These are phyloP conservation scores for Lottia scabra DNA, from an alignment of 2,888 invertebrate genomes.

Conservation along the genomic window DNA sequence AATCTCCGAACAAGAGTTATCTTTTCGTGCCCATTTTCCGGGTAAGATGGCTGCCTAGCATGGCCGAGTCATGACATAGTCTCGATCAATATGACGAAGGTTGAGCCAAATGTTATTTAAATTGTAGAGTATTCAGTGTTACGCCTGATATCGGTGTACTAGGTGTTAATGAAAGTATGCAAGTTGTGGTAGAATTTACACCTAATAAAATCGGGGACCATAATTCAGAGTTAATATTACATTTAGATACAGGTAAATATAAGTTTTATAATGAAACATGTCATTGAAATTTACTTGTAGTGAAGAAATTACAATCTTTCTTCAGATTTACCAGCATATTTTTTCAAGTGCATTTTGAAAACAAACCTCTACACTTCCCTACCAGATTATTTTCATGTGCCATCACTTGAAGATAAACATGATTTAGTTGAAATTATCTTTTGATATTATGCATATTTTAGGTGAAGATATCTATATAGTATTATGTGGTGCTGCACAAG, in stretches of 20 bases:
- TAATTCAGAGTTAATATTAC: slow-evolving; percentile 55
- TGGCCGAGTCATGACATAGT: too few species aligned
- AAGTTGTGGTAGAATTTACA: slow-evolving; percentile 65
- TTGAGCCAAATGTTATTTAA: neutral
- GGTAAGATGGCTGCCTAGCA: too few species aligned
- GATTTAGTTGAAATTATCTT: neutral
- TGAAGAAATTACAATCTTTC: too few species aligned
- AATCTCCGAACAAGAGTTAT: too few species aligned
- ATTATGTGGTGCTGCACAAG: slow-evolving; percentile 67
- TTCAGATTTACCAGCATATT: too few species aligned
- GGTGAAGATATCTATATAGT: slow-evolving; percentile 66
- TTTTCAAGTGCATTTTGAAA: too few species aligned
- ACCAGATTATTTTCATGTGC: too few species aligned
- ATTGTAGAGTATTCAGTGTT: slow-evolving; percentile 67
- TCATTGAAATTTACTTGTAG: too few species aligned
- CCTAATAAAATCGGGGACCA: slow-evolving; percentile 64
- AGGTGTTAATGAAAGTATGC: slow-evolving; percentile 65
- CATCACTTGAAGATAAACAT: neutral
- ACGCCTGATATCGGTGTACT: slow-evolving; percentile 64
- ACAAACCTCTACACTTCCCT: too few species aligned
- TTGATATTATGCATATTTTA: slow-evolving; percentile 26
- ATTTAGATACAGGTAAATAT: slow-evolving; percentile 65
- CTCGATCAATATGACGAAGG: too few species aligned
- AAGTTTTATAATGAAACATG: neutral
- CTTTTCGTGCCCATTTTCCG: too few species aligned